These are phyloP conservation scores for Sinocyclocheilus anshuiensis DNA, from an alignment of 2,113 vertebrate genomes.

Conservation along the genomic window DNA sequence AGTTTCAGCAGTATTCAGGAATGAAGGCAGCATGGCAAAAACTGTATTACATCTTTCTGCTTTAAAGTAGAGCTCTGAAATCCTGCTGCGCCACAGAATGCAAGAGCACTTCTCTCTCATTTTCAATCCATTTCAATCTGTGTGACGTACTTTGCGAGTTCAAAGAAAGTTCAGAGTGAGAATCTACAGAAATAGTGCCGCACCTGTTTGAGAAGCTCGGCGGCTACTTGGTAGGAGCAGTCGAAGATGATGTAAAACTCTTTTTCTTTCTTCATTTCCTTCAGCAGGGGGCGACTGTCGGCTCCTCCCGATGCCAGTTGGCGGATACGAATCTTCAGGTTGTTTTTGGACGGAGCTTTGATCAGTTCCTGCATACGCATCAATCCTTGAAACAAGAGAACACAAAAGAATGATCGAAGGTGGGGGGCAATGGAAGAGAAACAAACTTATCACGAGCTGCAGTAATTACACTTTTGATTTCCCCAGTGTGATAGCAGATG, in stretches of 20 bases:
- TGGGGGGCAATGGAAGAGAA: not conserved
- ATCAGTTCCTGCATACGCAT: constrained; percentile 98
- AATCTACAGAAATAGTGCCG: not conserved
- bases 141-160: constrained; percentile 18
- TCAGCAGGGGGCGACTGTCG: constrained; percentile 91
- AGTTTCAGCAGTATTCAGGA: not conserved
- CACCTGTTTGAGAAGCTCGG: constrained; percentile 95
- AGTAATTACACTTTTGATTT: constrained; percentile 42
- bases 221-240: constrained; percentile 88
- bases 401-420: constrained; percentile 52
- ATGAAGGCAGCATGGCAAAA: constrained; percentile 21
- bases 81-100: constrained; percentile 17
- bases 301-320: constrained; percentile 90
- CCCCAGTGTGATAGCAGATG: constrained; percentile 31
- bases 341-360: constrained; percentile 95
- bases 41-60: not conserved
- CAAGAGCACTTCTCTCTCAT: constrained; percentile 1
- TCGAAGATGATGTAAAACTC: constrained; percentile 97
- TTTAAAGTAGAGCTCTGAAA: constrained; percentile 20
- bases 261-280: constrained; percentile 96
- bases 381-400: constrained; percentile 79
- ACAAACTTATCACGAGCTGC: constrained; percentile 42
- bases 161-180: constrained; percentile 20
- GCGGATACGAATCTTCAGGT: constrained; percentile 95
- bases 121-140: constrained; percentile 22